Conservation (phyloP, 2,888 invertebrate genomes). For the Dione juno region DNA sequence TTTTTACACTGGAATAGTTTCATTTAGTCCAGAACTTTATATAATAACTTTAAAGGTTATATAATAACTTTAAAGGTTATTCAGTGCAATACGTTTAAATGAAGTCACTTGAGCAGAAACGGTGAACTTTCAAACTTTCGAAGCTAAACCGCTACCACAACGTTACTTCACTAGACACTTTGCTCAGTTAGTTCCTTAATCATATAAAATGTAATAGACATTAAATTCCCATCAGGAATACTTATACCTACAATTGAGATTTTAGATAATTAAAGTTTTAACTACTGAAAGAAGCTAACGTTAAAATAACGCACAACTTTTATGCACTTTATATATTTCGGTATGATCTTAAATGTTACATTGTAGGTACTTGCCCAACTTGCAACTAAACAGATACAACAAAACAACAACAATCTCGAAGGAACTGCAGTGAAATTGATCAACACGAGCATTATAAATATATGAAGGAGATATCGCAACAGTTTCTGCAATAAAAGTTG, state of each 20-base stretch:
- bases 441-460: not conserved
- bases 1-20: not conserved
- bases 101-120: slow-evolving; percentile 6
- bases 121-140: slow-evolving; percentile 14
- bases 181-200: not conserved
- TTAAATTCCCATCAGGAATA: not conserved
- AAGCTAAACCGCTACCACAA: slow-evolving; percentile 5
- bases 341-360: too few species aligned
- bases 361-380: too few species aligned
- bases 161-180: slow-evolving; percentile 9
- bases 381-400: too few species aligned
- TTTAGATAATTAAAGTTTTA: not conserved
- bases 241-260: not conserved
- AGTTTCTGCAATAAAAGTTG: slow-evolving; percentile 25
- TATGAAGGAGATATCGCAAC: slow-evolving; percentile 7
- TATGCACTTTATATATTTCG: too few species aligned
- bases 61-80: too few species aligned
- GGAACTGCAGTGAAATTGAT: not conserved
- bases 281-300: too few species aligned
- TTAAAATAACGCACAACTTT: too few species aligned
- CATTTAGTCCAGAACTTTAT: too few species aligned
- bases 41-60: too few species aligned
- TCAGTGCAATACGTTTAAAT: slow-evolving; percentile 5
- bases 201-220: slow-evolving; percentile 7
- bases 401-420: not conserved